Percentiles rank a stretch among this genome's conserved stretches.
These are phyloP conservation scores for Macrotus californicus DNA, from an alignment of 2,113 vertebrate species.

Conservation along the genomic window DNA sequence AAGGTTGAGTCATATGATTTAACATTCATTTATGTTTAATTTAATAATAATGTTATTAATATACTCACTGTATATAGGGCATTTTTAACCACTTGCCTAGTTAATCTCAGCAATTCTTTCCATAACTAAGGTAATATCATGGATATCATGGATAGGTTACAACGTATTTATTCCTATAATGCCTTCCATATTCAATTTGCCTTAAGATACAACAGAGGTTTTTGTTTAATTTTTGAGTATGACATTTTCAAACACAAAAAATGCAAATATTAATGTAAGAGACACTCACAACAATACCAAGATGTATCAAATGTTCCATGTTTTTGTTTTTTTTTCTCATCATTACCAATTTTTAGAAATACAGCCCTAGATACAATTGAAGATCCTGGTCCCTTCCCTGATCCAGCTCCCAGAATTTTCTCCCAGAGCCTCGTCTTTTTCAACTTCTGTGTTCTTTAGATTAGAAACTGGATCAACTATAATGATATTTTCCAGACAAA, in stretches of 20 bases:
- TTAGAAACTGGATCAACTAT: background rate
- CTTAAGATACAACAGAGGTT: background rate
- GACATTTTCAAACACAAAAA: background rate
- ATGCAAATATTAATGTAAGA: background rate
- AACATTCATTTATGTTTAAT: background rate
- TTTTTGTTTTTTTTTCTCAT: background rate
- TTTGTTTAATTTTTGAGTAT: background rate
- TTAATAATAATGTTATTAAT: background rate
- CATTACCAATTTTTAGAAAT: background rate
- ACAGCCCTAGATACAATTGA: background rate
- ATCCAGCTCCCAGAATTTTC: background rate
- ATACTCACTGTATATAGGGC: background rate
- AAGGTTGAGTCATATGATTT: background rate
- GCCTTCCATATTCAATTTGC: background rate
- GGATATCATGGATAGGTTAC: background rate
- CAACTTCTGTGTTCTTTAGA: background rate
- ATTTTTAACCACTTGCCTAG: background rate
- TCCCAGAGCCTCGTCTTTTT: background rate
- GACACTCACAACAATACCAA: background rate
- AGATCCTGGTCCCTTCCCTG: background rate
- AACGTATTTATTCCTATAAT: background rate
- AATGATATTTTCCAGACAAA: background rate
- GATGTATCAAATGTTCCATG: background rate
- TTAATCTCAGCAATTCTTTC: background rate
- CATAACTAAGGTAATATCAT: background rate